Base-by-base conservation (phyloP, 2,888 invertebrate species). In the Pharmacophagus antenor region DNA sequence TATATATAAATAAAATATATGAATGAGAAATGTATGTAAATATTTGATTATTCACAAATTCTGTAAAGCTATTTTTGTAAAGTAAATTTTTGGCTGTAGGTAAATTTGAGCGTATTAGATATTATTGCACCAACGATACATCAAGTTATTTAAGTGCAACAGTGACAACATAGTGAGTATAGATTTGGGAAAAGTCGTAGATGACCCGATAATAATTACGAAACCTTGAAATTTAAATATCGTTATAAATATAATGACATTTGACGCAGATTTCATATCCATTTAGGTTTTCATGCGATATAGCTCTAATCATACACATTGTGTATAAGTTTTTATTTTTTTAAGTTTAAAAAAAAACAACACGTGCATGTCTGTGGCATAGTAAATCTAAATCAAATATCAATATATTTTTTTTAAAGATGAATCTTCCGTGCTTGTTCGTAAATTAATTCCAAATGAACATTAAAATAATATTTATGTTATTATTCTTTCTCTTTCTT, bases 141-240 rank as follows among this genome's bases (percentile, higher is more conserved):
- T n/a, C n/a, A n/a, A n/a, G n/a, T n/a, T 37, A n/a, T 37, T 37
- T n/a, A 37, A 4, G 5, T 37, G 5, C n/a, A 6, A 37, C n/a
- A 12, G 31, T 37, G 6, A n/a, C 15, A n/a, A 31, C 15, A 31
- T n/a, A n/a, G 15, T 31, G 15, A 12, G 12, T 42, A 10, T 20
- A 5, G 18, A 44, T 44, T 18, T 44, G 18, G 42, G n/a, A 44
- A 42, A 63, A 68, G 62, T 58, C 44, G 50, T n/a, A n/a, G n/a
- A 44, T 57, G 56, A 57, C 44, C 42, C 27, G 56, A 7, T 50
- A 23, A 44, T 49, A 15, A 41, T 17, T 21, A 22, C 18, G 42
- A 23, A 50, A 57, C 56, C 49, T 57, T 50, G 50, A 42, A 27
- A n/a, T 57, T 42, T 17, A 50, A 57, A 57, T 50, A 21, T 57